Evolutionary conservation across 2,888 invertebrate species (phyloP).

Genomic region (Thyatira batis): DNA sequence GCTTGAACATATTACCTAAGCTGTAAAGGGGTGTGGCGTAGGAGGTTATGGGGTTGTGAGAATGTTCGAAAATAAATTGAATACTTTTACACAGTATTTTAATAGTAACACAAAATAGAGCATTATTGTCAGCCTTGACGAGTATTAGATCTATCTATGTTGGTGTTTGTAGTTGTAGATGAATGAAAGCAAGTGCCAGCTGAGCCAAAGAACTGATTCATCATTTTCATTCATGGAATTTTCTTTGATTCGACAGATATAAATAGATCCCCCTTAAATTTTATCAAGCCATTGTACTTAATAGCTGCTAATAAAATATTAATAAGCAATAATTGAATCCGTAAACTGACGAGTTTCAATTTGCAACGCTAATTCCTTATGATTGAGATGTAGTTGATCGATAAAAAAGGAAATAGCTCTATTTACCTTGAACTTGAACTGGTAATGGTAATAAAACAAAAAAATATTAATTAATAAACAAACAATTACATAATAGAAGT

Average conservation of each 20-base stretch:
- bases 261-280: not conserved
- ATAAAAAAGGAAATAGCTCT: not conserved
- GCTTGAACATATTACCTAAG: too few relatives aligned
- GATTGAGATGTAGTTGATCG: not conserved
- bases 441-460: constrained; percentile 19
- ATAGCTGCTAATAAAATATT: not conserved
- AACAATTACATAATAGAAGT: constrained; percentile 46
- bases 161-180: constrained; percentile 27
- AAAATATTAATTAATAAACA: constrained; percentile 42
- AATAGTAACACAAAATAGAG: constrained; percentile 3
- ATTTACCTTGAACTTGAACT: constrained; percentile 64
- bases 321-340: not conserved
- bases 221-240: constrained; percentile 65
- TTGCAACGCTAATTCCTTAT: constrained; percentile 16
- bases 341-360: constrained; percentile 16
- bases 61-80: not conserved
- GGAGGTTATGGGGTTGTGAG: too few relatives aligned
- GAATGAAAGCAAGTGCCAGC: constrained; percentile 53
- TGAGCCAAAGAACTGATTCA: constrained; percentile 67
- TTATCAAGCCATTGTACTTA: not conserved
- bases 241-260: constrained; percentile 13
- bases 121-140: constrained; percentile 42
- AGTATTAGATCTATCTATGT: constrained; percentile 27
- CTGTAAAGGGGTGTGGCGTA: too few relatives aligned
- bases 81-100: not conserved